Conservation (phyloP, 2,888 invertebrate species). For the Hanleya hanleyi region DNA sequence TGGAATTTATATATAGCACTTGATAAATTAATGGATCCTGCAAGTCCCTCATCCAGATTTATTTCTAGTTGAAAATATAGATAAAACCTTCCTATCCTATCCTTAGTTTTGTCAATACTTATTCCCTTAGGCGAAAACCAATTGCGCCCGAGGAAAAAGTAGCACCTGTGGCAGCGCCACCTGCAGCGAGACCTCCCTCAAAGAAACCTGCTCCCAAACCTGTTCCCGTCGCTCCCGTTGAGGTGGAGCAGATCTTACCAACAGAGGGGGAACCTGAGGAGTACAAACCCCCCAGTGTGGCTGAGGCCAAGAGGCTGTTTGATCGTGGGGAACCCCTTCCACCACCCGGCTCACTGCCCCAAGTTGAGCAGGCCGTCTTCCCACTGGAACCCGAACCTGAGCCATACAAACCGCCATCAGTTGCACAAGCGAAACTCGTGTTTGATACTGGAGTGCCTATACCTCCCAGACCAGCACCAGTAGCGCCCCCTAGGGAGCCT, state of each 20-base stretch:
- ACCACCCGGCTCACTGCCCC: conserved; percentile 8
- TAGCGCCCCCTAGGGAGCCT: no score
- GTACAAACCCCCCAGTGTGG: conserved; percentile 46
- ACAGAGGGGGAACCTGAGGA: conserved; percentile 45
- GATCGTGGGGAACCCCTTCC: conserved; percentile 30
- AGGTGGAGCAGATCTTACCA: conserved; percentile 42
- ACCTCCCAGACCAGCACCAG: no score
- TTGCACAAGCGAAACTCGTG: conserved; percentile 53
- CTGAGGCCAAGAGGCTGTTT: conserved; percentile 55
- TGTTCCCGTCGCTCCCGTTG: neutral
- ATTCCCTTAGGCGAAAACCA: neutral
- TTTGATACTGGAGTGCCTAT: conserved; percentile 39
- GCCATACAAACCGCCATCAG: conserved; percentile 47
- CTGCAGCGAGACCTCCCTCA: neutral
- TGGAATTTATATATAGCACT: no score
- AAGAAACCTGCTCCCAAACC: neutral
- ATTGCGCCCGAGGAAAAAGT: neutral
- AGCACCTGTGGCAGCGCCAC: neutral
- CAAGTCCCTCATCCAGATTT: no score
- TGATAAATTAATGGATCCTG: no score
- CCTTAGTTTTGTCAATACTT: neutral
- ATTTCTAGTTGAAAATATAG: no score
- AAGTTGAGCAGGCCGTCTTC: neutral
- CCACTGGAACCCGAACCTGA: conserved; percentile 26
- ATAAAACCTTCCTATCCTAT: no score